Evolutionary conservation across 1,140 invertebrate genomes (phyloP).

Genomic region (Ceratosolen solmsi): DNA sequence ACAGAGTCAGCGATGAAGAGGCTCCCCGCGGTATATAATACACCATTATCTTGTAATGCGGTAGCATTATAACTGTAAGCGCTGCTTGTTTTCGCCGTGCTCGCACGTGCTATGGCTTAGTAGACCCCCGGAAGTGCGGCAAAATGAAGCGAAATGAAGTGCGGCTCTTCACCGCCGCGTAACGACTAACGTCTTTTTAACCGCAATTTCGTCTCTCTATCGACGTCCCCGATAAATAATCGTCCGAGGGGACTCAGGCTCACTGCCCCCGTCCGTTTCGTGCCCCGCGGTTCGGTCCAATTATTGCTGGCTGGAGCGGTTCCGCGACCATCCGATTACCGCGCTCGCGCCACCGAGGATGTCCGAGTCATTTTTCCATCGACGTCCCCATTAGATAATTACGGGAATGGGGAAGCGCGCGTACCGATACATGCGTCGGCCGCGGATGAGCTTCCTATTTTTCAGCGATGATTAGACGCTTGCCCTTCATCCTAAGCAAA

Average conservation of each 20-base stretch:
- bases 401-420: background rate
- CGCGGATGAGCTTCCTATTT: background rate
- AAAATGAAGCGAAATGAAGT: constrained; percentile 29
- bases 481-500: background rate
- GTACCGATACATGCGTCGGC: background rate
- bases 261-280: background rate
- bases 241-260: constrained; percentile 47
- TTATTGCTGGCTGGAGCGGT: background rate
- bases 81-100: constrained; percentile 61
- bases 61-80: constrained; percentile 68
- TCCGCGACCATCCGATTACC: background rate
- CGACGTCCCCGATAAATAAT: constrained; percentile 55
- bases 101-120: constrained; percentile 46
- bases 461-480: background rate
- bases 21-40: constrained; percentile 54
- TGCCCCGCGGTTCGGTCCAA: too few relatives aligned
- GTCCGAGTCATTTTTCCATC: background rate
- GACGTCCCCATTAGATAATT: background rate
- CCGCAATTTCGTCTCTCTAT: constrained; percentile 53
- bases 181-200: constrained; percentile 63
- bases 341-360: background rate
- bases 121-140: constrained; percentile 60
- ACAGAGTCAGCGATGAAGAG: background rate
- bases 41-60: constrained; percentile 67
- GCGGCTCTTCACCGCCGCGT: constrained; percentile 28